Percentiles rank a stretch among this genome's conserved stretches.
Evolutionary conservation across 1,140 invertebrate species (phyloP).

Genomic region (Dreissena polymorpha): DNA sequence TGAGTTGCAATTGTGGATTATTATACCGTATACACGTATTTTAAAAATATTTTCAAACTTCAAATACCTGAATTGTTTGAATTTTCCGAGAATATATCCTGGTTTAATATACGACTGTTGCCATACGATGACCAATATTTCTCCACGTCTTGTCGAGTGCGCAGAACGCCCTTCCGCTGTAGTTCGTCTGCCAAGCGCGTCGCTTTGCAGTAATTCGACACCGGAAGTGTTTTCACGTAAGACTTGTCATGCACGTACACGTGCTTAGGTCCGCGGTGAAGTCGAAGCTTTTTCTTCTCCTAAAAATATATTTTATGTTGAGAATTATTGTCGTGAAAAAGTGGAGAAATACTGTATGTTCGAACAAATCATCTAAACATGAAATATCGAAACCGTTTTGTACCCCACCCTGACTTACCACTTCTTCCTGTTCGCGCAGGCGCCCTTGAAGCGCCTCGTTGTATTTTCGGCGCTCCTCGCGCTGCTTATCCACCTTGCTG

Average conservation of each 20-base stretch:
- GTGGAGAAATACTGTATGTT: too few species aligned
- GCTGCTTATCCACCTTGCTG: slow-evolving; percentile 57
- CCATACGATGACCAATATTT: slow-evolving; percentile 41
- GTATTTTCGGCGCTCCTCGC: slow-evolving; percentile 54
- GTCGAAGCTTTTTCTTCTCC: slow-evolving; percentile 38
- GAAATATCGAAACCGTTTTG: too few species aligned
- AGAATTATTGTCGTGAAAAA: too few species aligned
- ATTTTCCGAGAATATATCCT: slow-evolving; percentile 39
- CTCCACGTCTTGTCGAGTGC: slow-evolving; percentile 37
- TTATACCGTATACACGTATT: background rate
- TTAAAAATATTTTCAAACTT: background rate
- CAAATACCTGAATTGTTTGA: slow-evolving; percentile 27
- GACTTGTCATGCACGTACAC: slow-evolving; percentile 25
- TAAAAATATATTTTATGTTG: background rate
- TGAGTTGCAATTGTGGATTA: background rate
- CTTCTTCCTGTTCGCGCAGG: slow-evolving; percentile 53
- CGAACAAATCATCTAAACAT: too few species aligned
- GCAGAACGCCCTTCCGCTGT: slow-evolving; percentile 46
- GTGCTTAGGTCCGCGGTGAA: slow-evolving; percentile 40
- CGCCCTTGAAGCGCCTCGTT: slow-evolving; percentile 57
- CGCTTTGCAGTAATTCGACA: slow-evolving; percentile 47
- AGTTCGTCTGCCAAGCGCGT: slow-evolving; percentile 47
- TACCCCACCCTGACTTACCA: slow-evolving; percentile 22
- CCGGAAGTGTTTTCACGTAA: slow-evolving; percentile 39
- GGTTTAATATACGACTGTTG: background rate